These are phyloP conservation scores for Oryzias sinensis DNA, from an alignment of 2,797 vertebrate genomes.

Conservation along the genomic window DNA sequence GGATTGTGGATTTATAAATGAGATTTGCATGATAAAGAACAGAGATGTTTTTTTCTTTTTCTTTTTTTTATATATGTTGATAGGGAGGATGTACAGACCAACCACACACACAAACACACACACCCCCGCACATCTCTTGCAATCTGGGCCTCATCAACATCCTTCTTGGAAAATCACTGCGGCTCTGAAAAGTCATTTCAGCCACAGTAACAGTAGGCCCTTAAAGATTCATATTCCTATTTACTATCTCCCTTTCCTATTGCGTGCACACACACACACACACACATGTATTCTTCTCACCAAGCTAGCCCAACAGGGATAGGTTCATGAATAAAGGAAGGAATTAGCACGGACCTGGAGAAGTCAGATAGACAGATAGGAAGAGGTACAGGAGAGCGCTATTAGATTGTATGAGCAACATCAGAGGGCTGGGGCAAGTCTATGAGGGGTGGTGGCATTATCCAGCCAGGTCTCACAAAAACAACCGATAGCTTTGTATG, in stretches of 20 bases:
- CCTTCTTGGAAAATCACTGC: constrained; percentile 78
- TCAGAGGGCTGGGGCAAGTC: constrained; percentile 40
- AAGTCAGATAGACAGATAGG: constrained; percentile 69
- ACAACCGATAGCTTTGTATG: background rate
- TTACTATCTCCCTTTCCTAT: constrained; percentile 70
- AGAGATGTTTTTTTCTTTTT: constrained; percentile 4
- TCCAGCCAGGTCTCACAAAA: background rate
- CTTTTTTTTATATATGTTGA: constrained; percentile 17
- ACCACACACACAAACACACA: background rate
- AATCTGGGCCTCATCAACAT: constrained; percentile 75
- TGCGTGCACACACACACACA: constrained; percentile 4
- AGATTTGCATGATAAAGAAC: constrained; percentile 36
- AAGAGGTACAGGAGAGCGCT: constrained; percentile 56
- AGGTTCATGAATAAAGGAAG: constrained; percentile 78
- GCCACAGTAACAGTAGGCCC: constrained; percentile 72
- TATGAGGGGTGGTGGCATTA: constrained; percentile 22
- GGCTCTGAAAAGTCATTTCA: constrained; percentile 77
- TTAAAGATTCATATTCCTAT: constrained; percentile 81
- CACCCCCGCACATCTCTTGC: constrained; percentile 51
- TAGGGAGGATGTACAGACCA: constrained; percentile 52
- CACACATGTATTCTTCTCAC: constrained; percentile 16
- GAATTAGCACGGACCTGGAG: constrained; percentile 71
- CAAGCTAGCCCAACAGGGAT: constrained; percentile 67
- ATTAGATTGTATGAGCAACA: constrained; percentile 67
- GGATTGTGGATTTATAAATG: constrained; percentile 30